Percentiles rank a stretch among this genome's conserved stretches.
Conservation (phyloP, 2,888 invertebrate species). For the Therioaphis trifolii region DNA sequence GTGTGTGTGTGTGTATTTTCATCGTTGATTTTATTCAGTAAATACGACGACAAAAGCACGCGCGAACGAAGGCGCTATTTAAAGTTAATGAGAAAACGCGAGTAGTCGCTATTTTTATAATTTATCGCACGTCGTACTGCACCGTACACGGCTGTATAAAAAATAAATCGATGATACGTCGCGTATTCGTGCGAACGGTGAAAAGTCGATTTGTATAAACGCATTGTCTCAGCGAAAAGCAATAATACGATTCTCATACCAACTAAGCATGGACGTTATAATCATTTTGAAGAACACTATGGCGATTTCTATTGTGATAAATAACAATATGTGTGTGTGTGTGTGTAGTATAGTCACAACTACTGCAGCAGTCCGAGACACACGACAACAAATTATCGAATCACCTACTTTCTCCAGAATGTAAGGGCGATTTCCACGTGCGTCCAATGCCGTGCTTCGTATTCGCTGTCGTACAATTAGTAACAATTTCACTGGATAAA, state of each 20-base stretch:
- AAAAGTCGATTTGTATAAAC: slow-evolving; percentile 14
- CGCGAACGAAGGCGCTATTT: too few species aligned
- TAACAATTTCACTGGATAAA: not conserved
- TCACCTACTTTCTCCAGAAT: slow-evolving; percentile 41
- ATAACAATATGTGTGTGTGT: not conserved
- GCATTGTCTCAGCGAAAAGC: not conserved
- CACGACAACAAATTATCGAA: slow-evolving; percentile 19
- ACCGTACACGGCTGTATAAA: too few species aligned
- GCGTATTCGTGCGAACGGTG: not conserved
- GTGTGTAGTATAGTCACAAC: not conserved
- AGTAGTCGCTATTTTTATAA: too few species aligned
- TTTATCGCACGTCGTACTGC: too few species aligned
- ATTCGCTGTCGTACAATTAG: not conserved
- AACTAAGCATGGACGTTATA: not conserved
- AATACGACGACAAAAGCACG: too few species aligned
- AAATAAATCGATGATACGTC: too few species aligned
- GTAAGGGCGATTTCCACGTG: slow-evolving; percentile 38
- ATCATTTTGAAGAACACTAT: not conserved
- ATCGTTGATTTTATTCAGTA: too few species aligned
- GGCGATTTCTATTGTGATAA: slow-evolving; percentile 42
- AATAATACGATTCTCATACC: not conserved
- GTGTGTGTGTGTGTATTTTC: too few species aligned
- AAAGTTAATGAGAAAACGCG: too few species aligned
- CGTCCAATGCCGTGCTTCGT: not conserved
- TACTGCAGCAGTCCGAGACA: not conserved